phyloP scores from a whole-genome alignment of 2,888 invertebrate genomes.

The Cordylochernes scorpioides region DNA sequence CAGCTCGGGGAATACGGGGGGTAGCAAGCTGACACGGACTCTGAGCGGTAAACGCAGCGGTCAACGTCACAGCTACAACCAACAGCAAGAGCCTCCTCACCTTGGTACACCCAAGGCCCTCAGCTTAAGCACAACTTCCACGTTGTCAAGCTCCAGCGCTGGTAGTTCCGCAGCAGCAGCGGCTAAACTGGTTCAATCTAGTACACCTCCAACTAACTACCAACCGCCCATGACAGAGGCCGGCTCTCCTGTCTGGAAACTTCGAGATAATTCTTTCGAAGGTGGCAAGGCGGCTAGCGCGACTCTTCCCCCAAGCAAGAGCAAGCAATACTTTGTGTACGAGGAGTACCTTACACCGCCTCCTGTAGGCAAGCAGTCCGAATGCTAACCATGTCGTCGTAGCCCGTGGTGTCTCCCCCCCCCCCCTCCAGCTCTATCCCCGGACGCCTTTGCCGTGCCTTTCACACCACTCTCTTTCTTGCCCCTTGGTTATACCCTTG shows the following conservation, averaged over 20 bases:
- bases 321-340: too few species aligned
- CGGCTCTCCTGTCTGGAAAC: conserved; percentile 95
- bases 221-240: conserved; percentile 31
- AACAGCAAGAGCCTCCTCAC: conserved; percentile 24
- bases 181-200: conserved; percentile 70
- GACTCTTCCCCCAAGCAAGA: conserved; percentile 10
- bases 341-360: too few species aligned
- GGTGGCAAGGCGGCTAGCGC: too few species aligned
- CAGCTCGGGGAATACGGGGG: conserved; percentile 3
- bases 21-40: conserved; percentile 27
- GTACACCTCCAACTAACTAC: conserved; percentile 71
- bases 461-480: too few species aligned
- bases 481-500: too few species aligned
- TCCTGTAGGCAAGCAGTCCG: too few species aligned
- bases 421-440: too few species aligned
- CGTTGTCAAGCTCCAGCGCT: conserved; percentile 71
- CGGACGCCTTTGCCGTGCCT: too few species aligned
- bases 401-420: too few species aligned
- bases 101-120: conserved; percentile 80
- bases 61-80: conserved; percentile 48
- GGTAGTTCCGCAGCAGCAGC: conserved; percentile 44
- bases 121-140: conserved; percentile 73
- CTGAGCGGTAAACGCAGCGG: conserved; percentile 46
- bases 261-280: conserved; percentile 40
- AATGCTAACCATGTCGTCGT: too few species aligned